phyloP scores from a whole-genome alignment of 2,113 vertebrate species.

The Apistogramma diplotaenia region DNA sequence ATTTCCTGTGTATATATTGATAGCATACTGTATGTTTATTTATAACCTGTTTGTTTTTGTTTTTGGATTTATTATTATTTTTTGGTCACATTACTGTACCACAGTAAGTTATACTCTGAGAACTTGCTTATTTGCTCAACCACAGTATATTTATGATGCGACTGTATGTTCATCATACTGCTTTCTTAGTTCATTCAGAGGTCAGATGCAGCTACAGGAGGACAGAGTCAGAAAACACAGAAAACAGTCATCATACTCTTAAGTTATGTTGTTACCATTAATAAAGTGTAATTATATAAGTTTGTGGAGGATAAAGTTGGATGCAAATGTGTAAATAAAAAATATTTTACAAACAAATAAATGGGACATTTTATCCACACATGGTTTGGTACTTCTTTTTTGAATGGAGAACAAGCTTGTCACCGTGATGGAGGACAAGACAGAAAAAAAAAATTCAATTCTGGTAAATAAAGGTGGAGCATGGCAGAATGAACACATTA shows the following conservation, averaged over 20 bases:
- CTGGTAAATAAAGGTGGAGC: background rate
- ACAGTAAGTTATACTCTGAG: conserved; percentile 78
- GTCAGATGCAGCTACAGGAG: conserved; percentile 65
- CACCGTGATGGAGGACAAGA: background rate
- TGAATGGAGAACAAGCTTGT: background rate
- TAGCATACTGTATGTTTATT: conserved; percentile 80
- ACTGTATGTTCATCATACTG: conserved; percentile 46
- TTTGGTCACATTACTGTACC: conserved; percentile 73
- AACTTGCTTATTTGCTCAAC: conserved; percentile 60
- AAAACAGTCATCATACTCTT: conserved; percentile 62
- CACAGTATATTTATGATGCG: conserved; percentile 78
- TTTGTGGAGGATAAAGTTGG: conserved; percentile 55
- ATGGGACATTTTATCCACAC: conserved; percentile 72
- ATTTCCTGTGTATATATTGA: conserved; percentile 91
- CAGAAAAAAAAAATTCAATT: background rate
- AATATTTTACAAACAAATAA: conserved; percentile 75
- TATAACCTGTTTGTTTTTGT: conserved; percentile 70
- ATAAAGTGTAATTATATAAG: conserved; percentile 61
- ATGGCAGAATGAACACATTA: background rate
- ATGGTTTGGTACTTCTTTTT: conserved; percentile 8
- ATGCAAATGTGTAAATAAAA: conserved; percentile 76
- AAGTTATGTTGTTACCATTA: conserved; percentile 73
- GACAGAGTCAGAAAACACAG: conserved; percentile 66
- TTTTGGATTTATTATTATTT: background rate
- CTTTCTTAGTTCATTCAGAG: conserved; percentile 44